Conservation (phyloP, 1,140 invertebrate species). For the Parapsyche elsis region DNA sequence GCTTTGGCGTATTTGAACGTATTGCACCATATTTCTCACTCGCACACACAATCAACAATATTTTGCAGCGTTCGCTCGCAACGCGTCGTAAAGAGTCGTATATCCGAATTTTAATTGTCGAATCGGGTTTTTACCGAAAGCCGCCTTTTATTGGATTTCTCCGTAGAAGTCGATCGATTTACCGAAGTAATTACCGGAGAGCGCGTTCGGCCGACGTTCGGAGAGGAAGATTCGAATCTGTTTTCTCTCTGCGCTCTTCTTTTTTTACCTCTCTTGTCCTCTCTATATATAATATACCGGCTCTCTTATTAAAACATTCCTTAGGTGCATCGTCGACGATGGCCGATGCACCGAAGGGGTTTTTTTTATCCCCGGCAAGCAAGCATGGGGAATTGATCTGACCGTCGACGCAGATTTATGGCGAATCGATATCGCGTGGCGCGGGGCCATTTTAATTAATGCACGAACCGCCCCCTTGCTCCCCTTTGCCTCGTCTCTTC, state of each 20-base stretch:
- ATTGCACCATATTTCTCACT: too few species aligned
- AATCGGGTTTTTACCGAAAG: background rate
- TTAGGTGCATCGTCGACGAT: conserved; percentile 3
- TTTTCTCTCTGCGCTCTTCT: conserved; percentile 22
- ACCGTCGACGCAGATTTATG: conserved; percentile 35
- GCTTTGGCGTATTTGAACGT: too few species aligned
- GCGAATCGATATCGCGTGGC: conserved; percentile 37
- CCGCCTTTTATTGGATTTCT: conserved; percentile 38
- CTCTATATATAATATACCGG: background rate
- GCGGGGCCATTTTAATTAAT: conserved; percentile 38
- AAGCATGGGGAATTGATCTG: conserved; percentile 20
- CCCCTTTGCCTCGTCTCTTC: background rate
- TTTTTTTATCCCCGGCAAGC: background rate
- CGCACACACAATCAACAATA: background rate
- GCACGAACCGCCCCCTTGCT: background rate
- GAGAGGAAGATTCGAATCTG: conserved; percentile 35
- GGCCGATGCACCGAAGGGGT: background rate
- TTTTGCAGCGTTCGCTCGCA: background rate
- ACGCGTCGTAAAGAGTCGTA: too few species aligned
- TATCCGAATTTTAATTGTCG: too few species aligned
- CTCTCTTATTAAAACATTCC: conserved; percentile 56
- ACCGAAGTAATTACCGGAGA: conserved; percentile 36
- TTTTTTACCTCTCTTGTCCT: background rate
- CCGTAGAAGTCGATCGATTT: conserved; percentile 37
- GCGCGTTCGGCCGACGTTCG: conserved; percentile 12